Base-by-base conservation (phyloP, 2,797 vertebrate genomes). In the Rousettus madagascariensis region DNA sequence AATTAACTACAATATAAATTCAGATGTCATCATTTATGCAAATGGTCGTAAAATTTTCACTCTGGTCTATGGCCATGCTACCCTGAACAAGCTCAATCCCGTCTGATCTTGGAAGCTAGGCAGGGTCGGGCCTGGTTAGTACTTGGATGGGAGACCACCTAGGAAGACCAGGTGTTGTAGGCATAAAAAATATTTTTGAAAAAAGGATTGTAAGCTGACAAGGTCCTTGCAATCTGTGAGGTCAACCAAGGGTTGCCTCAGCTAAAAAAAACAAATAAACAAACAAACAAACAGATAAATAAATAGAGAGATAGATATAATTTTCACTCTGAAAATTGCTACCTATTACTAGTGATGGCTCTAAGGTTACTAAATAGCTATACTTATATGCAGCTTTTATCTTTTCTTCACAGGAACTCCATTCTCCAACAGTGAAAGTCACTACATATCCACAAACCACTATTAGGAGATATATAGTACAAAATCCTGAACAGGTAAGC, bases 401-500 rank as follows among this genome's bases (percentile, higher is more conserved):
- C 20, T 77, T 89, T 96, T 82, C 82, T 92, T 86, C 83, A 86
- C 84, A 97, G 97, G 97, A 97, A 94, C 86, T 98, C 20, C 95
- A 94, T 65, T 97, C 97, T 97, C 98, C 96, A 92, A 68, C 94
- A 66, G n/a, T 97, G 85, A 98, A 97, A 97, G 66, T 97, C 51
- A 93, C 96, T 77, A 86, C 97, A 10, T 98, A 97, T 87, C 97
- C 98, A 79, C 98, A 99, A 94, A 98, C 98, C 91, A 98, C 97
- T 36, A 88, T 98, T 94, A 97, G 98, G 75, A 98, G 97, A 98
- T 98, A 98, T 63, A 98, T 98, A n/a, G 98, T 98, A 0, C 98
- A 98, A 98, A 98, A 98, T 92, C 97, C 98, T 20, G 98, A 98
- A 11, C 98, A 98, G 98, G 98, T 99, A 98, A 83, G 96, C 66